Base-by-base conservation (phyloP, 37 sponge, comb jelly and placozoan genomes). In the Oscarella lobularis region DNA sequence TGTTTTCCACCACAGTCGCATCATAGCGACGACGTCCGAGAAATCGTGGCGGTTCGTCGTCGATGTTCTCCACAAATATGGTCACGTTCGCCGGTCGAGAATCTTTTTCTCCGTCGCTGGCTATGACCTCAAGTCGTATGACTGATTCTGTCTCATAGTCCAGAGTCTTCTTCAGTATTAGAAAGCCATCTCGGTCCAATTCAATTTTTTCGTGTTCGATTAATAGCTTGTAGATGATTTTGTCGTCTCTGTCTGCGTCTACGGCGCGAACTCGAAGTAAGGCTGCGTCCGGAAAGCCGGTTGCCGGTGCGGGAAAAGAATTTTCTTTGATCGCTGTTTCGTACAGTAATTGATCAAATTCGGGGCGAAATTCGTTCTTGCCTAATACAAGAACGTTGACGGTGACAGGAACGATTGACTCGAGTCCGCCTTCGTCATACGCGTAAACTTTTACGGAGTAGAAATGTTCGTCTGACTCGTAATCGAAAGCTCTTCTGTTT, bases 1-100 rank as follows among this genome's bases (percentile, higher is more conserved):
- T 40, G 67, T 85, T 76, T 36, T 85, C 85, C n/a, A 76, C 35
- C 29, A 85, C 73, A 36, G 73, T 73, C 9, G 6, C 73, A 55
- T 33, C 31, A 60, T 85, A 85, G 20, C 66, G 65, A 14, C 27
- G 1, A 14, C 27, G 1, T 30, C 30, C 6, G 2, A 3, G 33
- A 67, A 85, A 85, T 3, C 40, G 29, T 33, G 88, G 88, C 4
- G 75, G 38, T 14, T 87, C 79, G 69, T 87, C 90, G 39, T 87
- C 83, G 2, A 81, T 32, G 31, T 83, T 76, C 3, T 75, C 37
- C 27, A 87, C 81, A 37, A 27, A 39, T 29, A 87, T 72, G 0
- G 73, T 38, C 29, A 83, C 41, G 0, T 4, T 76, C 32, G 85
- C 81, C 29, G 67, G 65, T 37, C 35, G 67, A 41, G 77, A 85